A percentile compares a stretch with the other conserved stretches of the same genome.
These are phyloP conservation scores for Galaxea fascicularis DNA, from an alignment of 92 coral and sea anemone species.

Conservation along the genomic window DNA sequence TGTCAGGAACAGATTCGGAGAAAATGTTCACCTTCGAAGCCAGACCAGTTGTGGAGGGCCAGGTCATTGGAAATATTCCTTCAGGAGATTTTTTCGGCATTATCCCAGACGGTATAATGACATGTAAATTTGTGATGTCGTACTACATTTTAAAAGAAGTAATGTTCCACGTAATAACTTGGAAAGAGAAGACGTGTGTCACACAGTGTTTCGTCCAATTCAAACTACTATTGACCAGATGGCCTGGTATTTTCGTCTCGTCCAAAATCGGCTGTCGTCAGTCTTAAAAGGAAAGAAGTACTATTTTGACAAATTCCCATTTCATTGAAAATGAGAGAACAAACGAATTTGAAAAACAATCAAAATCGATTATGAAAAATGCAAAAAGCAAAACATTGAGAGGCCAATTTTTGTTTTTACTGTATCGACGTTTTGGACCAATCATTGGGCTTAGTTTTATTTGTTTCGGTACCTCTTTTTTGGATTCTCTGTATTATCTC, in stretches of 20 bases:
- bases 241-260: no score
- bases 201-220: background rate
- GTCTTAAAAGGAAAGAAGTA: no score
- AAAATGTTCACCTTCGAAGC: background rate
- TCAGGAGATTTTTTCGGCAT: background rate
- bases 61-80: background rate
- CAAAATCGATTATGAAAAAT: no score
- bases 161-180: background rate
- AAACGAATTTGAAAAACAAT: no score
- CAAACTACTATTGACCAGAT: no score
- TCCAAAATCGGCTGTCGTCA: no score
- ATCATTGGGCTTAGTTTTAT: no score
- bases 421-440: no score
- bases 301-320: no score
- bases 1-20: background rate
- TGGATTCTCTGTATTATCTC: background rate
- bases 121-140: background rate
- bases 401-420: no score
- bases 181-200: background rate
- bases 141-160: background rate
- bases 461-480: background rate
- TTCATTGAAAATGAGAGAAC: no score
- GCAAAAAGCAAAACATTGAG: no score
- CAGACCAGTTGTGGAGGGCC: background rate
- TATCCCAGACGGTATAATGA: background rate